Evolutionary conservation across 2,113 vertebrate species (phyloP).

Genomic region (Scartelaos histophorus): DNA sequence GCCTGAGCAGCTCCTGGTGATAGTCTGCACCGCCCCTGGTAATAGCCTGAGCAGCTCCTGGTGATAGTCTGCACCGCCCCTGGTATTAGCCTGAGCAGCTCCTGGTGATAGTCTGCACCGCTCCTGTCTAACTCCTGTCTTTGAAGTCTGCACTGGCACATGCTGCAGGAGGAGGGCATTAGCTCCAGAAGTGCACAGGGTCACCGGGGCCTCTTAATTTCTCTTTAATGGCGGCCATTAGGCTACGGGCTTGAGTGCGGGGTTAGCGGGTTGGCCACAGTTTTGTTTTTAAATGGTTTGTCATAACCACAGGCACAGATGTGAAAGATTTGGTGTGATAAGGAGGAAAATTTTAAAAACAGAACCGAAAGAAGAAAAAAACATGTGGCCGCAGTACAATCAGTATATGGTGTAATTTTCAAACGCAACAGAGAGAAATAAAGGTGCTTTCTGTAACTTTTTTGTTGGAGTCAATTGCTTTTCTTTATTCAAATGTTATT

Average conservation of each 20-base stretch:
- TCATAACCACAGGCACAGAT: constrained; percentile 15
- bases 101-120: constrained; percentile 11
- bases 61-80: neutral
- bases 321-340: constrained; percentile 11
- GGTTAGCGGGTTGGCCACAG: constrained; percentile 33
- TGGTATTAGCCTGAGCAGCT: constrained; percentile 53
- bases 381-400: no score
- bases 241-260: constrained; percentile 21
- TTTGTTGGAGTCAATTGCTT: no score
- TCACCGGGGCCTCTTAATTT: constrained; percentile 67
- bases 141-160: constrained; percentile 51
- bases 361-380: no score
- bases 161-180: constrained; percentile 37
- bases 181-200: constrained; percentile 24
- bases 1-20: constrained; percentile 37
- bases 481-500: no score
- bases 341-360: neutral
- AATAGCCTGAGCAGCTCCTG: constrained; percentile 47
- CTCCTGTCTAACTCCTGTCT: constrained; percentile 27
- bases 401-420: no score
- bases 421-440: no score
- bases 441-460: no score
- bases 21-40: constrained; percentile 35
- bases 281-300: constrained; percentile 29
- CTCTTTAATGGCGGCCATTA: constrained; percentile 60